A percentile compares a stretch with the other conserved stretches of the same genome.
phyloP scores from a whole-genome alignment of 2,888 invertebrate species.

The Netelia virgata region DNA sequence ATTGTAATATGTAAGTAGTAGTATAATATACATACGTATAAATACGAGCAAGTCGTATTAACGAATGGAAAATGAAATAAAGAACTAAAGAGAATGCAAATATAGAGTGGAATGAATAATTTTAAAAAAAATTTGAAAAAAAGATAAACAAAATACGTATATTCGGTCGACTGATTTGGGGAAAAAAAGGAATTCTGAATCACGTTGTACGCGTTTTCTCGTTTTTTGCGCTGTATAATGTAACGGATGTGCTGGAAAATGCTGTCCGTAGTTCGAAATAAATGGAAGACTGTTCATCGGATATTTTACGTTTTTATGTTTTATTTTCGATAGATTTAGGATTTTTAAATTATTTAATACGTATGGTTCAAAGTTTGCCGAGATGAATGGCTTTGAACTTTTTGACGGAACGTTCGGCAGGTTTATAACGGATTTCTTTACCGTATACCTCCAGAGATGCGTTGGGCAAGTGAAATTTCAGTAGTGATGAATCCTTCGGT shows the following conservation, averaged over 20 bases:
- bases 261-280: constrained; percentile 77
- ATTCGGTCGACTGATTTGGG: constrained; percentile 57
- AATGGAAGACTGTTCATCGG: constrained; percentile 74
- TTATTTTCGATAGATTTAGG: constrained; percentile 18
- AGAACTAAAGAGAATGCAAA: constrained; percentile 70
- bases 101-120: constrained; percentile 70
- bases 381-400: constrained; percentile 90
- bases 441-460: constrained; percentile 91
- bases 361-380: constrained; percentile 86
- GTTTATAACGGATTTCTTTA: constrained; percentile 91
- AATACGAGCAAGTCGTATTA: constrained; percentile 63
- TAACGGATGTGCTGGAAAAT: constrained; percentile 74
- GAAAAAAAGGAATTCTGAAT: constrained; percentile 50
- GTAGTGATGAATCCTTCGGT: constrained; percentile 92
- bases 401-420: constrained; percentile 92
- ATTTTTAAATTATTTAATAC: constrained; percentile 55
- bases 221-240: constrained; percentile 75
- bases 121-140: constrained; percentile 73
- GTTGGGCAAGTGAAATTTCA: constrained; percentile 89
- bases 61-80: constrained; percentile 67
- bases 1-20: constrained; percentile 80
- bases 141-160: constrained; percentile 57
- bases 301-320: constrained; percentile 24
- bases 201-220: constrained; percentile 68
- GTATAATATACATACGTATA: constrained; percentile 71